Conservation (phyloP, 53 echinoderm and acorn worm genomes). For the Apostichopus leukothele region DNA sequence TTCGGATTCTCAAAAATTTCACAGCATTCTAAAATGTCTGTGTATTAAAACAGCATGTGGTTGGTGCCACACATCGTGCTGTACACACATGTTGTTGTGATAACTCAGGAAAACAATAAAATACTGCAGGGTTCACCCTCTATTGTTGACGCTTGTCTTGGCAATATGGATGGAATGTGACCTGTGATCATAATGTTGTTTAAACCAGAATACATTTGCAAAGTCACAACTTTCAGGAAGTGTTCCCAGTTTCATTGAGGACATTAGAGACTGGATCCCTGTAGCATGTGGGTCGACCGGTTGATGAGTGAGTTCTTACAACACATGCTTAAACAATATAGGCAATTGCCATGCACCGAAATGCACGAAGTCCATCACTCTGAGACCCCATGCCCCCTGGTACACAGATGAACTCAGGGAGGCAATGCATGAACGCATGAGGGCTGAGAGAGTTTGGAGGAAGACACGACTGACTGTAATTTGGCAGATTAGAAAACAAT, state of each 20-base stretch:
- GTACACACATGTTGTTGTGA: constrained; percentile 49
- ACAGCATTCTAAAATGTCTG: constrained; percentile 7
- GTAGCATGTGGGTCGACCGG: constrained; percentile 3
- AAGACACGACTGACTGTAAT: constrained; percentile 14
- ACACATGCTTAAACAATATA: not conserved
- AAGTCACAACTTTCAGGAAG: not conserved
- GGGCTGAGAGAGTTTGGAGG: constrained; percentile 44
- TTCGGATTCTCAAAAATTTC: constrained; percentile 6
- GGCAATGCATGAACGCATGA: constrained; percentile 19
- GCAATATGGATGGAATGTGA: not conserved
- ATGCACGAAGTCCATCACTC: constrained; percentile 40
- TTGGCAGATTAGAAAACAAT: constrained; percentile 3
- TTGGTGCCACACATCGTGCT: constrained; percentile 36
- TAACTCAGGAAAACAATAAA: constrained; percentile 34
- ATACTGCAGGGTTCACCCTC: constrained; percentile 12
- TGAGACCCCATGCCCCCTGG: constrained; percentile 46
- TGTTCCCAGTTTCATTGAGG: constrained; percentile 28
- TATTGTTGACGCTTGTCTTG: constrained; percentile 14
- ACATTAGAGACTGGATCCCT: constrained; percentile 31
- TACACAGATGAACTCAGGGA: constrained; percentile 51
- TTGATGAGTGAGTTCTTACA: constrained; percentile 33
- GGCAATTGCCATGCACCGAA: constrained; percentile 12
- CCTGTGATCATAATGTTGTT: constrained; percentile 22
- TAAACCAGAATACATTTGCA: constrained; percentile 30
- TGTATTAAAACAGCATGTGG: constrained; percentile 46